Conservation (phyloP, 2,888 invertebrate species). For the Apamea anceps region DNA sequence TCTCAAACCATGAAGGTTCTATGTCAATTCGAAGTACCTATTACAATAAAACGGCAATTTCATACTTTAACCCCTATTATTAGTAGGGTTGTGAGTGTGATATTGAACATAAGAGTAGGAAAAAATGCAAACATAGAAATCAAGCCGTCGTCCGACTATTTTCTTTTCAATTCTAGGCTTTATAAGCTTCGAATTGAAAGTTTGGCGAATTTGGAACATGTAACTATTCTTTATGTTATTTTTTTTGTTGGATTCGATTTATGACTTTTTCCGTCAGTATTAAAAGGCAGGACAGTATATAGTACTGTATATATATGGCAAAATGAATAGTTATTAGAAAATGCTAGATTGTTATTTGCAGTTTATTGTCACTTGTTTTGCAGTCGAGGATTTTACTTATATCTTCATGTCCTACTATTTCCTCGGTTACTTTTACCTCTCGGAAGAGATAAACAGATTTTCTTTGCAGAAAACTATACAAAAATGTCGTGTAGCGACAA, state of each 20-base stretch:
- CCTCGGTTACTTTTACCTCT: neutral
- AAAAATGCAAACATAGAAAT: neutral
- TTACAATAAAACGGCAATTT: no score
- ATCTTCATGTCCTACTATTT: neutral
- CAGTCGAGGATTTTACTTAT: neutral
- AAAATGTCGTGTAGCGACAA: no score
- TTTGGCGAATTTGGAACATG: neutral
- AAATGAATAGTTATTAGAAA: neutral
- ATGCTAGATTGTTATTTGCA: neutral
- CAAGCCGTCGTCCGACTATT: neutral
- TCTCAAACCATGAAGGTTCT: no score
- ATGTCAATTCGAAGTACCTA: no score
- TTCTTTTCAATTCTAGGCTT: neutral
- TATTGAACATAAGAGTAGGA: neutral
- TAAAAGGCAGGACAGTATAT: neutral
- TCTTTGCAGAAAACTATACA: neutral
- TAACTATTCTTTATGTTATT: neutral
- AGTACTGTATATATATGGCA: no score
- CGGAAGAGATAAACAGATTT: neutral
- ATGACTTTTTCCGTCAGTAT: neutral
- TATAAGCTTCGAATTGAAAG: neutral
- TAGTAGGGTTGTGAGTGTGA: neutral
- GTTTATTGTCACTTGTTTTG: neutral
- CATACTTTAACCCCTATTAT: no score
- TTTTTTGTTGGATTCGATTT: conserved; percentile 10